Evolutionary conservation across 2,888 invertebrate genomes (phyloP).

Genomic region (Sycophila texana): DNA sequence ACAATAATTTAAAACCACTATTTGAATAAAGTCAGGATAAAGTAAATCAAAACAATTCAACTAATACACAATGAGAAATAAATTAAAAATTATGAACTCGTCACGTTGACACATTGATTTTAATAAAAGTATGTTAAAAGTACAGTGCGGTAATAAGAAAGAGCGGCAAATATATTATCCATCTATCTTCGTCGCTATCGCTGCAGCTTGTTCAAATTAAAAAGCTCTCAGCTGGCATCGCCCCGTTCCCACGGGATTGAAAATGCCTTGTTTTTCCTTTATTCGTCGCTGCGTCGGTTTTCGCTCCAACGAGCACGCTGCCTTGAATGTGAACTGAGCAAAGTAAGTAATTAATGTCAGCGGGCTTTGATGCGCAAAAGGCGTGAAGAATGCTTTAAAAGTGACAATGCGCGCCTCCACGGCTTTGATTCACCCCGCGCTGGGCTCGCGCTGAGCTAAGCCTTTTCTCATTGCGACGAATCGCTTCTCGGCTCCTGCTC

Average conservation of each 20-base stretch:
- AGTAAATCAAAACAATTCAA: too few relatives aligned
- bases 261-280: constrained; percentile 26
- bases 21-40: too few relatives aligned
- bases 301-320: constrained; percentile 52
- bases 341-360: constrained; percentile 12
- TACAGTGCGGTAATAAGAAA: too few relatives aligned
- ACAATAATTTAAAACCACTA: too few relatives aligned
- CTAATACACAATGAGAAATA: too few relatives aligned
- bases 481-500: not conserved
- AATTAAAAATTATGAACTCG: too few relatives aligned
- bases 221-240: constrained; percentile 13
- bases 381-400: constrained; percentile 40
- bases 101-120: too few relatives aligned
- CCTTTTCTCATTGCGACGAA: constrained; percentile 2
- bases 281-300: constrained; percentile 45
- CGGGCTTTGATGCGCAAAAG: not conserved
- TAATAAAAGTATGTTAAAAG: too few relatives aligned
- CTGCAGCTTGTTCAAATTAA: not conserved
- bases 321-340: constrained; percentile 21
- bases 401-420: constrained; percentile 34
- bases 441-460: not conserved
- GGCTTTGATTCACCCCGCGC: constrained; percentile 17
- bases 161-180: too few relatives aligned
- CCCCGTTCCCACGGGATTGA: constrained; percentile 59
- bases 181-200: not conserved